Conservation (phyloP, 1,140 invertebrate species). For the Nomia melanderi region DNA sequence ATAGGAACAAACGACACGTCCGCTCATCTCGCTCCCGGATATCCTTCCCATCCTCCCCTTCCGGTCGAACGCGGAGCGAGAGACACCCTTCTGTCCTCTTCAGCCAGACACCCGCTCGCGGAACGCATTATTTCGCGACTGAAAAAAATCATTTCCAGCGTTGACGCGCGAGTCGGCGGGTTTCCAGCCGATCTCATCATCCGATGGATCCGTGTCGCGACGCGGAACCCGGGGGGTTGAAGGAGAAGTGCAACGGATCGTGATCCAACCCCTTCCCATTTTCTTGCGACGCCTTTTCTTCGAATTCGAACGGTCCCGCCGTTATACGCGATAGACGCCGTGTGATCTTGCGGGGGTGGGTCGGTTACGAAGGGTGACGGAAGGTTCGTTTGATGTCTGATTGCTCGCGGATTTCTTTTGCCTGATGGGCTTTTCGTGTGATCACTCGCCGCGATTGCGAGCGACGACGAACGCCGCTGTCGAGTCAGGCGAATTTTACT, state of each 20-base stretch:
- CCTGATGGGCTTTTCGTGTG: too few relatives aligned
- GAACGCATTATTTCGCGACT: constrained; percentile 33
- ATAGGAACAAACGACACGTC: constrained; percentile 28
- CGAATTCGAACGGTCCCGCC: constrained; percentile 36
- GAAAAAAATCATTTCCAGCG: constrained; percentile 49
- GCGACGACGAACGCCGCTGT: too few relatives aligned
- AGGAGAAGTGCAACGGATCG: background rate
- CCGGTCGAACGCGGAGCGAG: background rate
- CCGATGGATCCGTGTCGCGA: constrained; percentile 22
- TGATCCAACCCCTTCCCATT: constrained; percentile 31
- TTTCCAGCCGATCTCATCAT: constrained; percentile 56
- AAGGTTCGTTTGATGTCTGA: background rate
- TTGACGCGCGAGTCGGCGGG: background rate
- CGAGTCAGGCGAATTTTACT: too few relatives aligned
- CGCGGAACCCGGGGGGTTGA: constrained; percentile 34
- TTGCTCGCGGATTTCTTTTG: background rate
- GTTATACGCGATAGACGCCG: background rate
- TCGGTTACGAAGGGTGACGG: background rate
- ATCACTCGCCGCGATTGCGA: too few relatives aligned
- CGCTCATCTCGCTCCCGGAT: background rate
- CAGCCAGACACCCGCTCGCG: background rate
- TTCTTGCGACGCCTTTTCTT: background rate
- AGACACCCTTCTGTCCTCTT: background rate
- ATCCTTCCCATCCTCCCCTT: background rate
- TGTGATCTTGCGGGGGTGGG: background rate